Conservation (phyloP, 2,888 invertebrate genomes). For the Pocota personata region DNA sequence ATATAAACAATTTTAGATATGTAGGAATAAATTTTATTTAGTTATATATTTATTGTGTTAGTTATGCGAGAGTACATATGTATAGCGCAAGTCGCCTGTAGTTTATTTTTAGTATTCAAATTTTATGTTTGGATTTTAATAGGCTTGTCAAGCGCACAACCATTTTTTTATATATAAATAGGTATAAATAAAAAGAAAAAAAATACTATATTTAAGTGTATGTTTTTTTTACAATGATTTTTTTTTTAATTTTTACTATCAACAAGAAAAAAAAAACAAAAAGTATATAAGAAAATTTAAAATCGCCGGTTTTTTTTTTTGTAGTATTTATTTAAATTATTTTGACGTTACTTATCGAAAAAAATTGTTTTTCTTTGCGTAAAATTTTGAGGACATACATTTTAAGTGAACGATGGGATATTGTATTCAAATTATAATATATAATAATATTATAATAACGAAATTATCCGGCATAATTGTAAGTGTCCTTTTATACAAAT, state of each 20-base stretch:
- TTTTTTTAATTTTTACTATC: constrained; percentile 52
- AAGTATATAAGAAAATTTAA: constrained; percentile 29
- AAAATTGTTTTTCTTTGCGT: constrained; percentile 59
- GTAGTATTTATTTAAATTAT: constrained; percentile 72
- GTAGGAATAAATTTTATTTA: constrained; percentile 62
- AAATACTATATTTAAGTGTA: constrained; percentile 35
- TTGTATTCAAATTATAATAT: constrained; percentile 71
- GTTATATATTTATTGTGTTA: constrained; percentile 70
- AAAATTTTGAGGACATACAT: constrained; percentile 68
- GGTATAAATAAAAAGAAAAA: constrained; percentile 29
- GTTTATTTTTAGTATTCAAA: constrained; percentile 65
- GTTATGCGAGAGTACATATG: constrained; percentile 52
- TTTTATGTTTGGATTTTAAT: constrained; percentile 49
- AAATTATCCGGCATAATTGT: constrained; percentile 73
- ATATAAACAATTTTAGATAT: constrained; percentile 35
- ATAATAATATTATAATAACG: constrained; percentile 69
- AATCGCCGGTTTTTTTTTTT: constrained; percentile 65
- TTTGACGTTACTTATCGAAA: constrained; percentile 58
- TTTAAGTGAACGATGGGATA: constrained; percentile 68
- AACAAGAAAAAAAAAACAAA: constrained; percentile 18
- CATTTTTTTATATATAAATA: constrained; percentile 36
- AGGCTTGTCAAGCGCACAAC: constrained; percentile 49
- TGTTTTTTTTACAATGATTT: constrained; percentile 58
- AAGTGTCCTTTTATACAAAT: constrained; percentile 74
- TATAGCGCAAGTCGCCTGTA: constrained; percentile 60